A percentile compares a stretch with the other conserved stretches of the same genome.
phyloP scores from a whole-genome alignment of 2,797 vertebrate genomes.

The Sardinella longiceps region DNA sequence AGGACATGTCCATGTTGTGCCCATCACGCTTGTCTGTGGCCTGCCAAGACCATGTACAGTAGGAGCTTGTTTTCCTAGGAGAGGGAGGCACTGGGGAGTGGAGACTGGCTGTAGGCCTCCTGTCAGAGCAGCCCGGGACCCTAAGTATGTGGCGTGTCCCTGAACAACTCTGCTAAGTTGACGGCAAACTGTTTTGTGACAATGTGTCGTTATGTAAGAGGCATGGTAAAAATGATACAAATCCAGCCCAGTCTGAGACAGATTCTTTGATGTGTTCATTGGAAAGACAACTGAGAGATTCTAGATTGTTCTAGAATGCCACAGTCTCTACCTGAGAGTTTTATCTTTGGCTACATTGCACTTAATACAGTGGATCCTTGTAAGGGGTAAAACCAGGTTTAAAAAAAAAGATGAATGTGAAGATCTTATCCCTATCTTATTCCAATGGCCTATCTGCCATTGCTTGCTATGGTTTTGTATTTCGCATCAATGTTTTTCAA shows the following conservation, averaged over 20 bases:
- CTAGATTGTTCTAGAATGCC: not conserved
- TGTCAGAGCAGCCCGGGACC: not conserved
- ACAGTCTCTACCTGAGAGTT: not conserved
- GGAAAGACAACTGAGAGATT: not conserved
- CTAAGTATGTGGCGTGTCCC: not conserved
- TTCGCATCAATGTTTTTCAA: not conserved
- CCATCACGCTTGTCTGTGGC: not conserved
- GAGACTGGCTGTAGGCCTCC: not conserved
- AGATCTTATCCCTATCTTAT: not conserved
- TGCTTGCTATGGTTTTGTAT: not conserved
- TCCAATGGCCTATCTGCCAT: too few relatives aligned
- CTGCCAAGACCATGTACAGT: not conserved
- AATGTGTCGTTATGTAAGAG: not conserved
- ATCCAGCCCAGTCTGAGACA: not conserved
- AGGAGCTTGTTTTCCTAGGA: not conserved
- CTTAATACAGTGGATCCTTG: not conserved
- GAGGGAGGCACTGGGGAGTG: not conserved
- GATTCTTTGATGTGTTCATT: not conserved
- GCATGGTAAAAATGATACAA: not conserved
- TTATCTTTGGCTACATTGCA: not conserved
- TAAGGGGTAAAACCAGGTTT: not conserved
- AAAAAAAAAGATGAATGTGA: not conserved
- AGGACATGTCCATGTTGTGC: not conserved
- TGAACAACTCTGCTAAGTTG: not conserved
- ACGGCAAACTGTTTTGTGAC: not conserved